Evolutionary conservation across 2,888 invertebrate genomes (phyloP), one percentile per base, ranked within the genome.

Genomic region (Thelaira solivaga): DNA sequence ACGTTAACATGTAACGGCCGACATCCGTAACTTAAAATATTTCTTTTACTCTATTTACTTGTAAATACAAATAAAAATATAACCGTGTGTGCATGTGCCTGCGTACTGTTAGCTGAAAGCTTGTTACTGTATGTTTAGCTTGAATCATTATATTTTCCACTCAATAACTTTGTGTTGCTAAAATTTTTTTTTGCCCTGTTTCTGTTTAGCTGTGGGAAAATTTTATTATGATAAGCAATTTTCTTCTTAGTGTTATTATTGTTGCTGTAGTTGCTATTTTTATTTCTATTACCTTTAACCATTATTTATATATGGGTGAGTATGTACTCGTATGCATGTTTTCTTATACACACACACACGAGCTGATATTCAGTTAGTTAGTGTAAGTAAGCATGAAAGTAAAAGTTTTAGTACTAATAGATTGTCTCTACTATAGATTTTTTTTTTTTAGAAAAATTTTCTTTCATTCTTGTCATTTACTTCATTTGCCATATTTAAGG

Each of bases 201-300:
- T 72, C 45, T 67, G 59, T 76, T 78, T 74, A 57, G 75, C 69
- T 79, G 77, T 81, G 81, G 77, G 80, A 77, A 80, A 77, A 80
- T 80, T 64, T 80, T 72, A 74, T 76, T 81, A 49, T 78, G 81
- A 80, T 81, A 81, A 82, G 82, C 80, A 82, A 80, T 81, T 81
- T 82, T 81, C 79, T 57, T 68, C 57, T 62, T 64, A 57, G 62
- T 64, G 45, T 69, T 76, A 51, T 68, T 73, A 41, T 73, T 53
- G 31, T 57, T 65, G 22, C 24, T 29, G 16, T 49, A 51, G 22
- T 41, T 72, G 62, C 31, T 64, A 22, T 55, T 67, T 36, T 61
- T 55, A 51, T 45, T 55, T 16, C 29, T 75, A 75, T 68, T 75
- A 75, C 74, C 74, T 74, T 53, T 51, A 67, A 67, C 43, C 6